A percentile compares a stretch with the other conserved stretches of the same genome.
Conservation (phyloP, 2,888 invertebrate species). For the Vanessa cardui region DNA sequence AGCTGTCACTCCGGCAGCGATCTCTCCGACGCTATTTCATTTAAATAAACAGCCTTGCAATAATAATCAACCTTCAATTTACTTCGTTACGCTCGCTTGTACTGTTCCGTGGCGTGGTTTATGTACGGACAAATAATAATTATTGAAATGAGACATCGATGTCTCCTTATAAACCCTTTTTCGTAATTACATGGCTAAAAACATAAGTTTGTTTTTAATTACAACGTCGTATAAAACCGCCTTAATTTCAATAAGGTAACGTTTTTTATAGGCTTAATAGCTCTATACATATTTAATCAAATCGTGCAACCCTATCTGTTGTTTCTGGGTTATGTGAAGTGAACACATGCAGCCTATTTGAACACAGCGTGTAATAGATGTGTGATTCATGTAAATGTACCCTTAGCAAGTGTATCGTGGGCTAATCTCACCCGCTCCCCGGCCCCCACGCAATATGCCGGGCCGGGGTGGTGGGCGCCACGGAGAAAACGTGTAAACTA, state of each 20-base stretch:
- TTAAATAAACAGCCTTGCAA: conserved; percentile 45
- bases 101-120: background rate
- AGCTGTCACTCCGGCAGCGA: conserved; percentile 58
- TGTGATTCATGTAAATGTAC: conserved; percentile 80
- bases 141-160: background rate
- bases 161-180: conserved; percentile 6
- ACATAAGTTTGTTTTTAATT: conserved; percentile 20
- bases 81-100: conserved; percentile 3
- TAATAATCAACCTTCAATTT: conserved; percentile 31
- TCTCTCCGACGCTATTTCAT: conserved; percentile 54
- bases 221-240: background rate
- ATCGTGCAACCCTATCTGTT: conserved; percentile 65
- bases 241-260: conserved; percentile 13
- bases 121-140: background rate
- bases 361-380: conserved; percentile 72
- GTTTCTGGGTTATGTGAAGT: conserved; percentile 72
- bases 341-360: conserved; percentile 72
- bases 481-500: conserved; percentile 82
- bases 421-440: conserved; percentile 61
- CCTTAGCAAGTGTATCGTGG: conserved; percentile 77
- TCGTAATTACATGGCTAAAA: background rate
- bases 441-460: conserved; percentile 63
- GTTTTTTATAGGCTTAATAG: conserved; percentile 41
- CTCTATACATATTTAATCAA: conserved; percentile 53
- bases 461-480: conserved; percentile 57